Evolutionary conservation across 2,888 invertebrate genomes (phyloP).

Genomic region (Pandemis cinnamomeana): DNA sequence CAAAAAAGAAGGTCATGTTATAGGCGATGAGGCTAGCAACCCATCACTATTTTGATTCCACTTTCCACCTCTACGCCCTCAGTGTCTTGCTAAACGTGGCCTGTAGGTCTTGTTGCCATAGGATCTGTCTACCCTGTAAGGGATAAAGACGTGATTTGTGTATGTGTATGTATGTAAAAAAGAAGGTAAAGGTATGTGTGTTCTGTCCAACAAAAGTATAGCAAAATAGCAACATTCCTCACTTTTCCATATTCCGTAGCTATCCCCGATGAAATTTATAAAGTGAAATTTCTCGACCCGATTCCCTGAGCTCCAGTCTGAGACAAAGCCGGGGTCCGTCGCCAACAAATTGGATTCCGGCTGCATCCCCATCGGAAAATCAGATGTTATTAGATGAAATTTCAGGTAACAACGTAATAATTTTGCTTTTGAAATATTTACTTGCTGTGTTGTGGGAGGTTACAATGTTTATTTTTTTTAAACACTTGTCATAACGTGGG

Average conservation of each 20-base stretch:
- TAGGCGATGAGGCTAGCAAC: too few species aligned
- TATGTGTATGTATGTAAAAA: too few species aligned
- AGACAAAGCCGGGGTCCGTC: slow-evolving; percentile 56
- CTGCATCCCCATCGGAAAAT: slow-evolving; percentile 58
- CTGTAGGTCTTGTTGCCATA: too few species aligned
- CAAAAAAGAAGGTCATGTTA: too few species aligned
- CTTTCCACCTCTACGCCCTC: too few species aligned
- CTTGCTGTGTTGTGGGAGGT: neutral
- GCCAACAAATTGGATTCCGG: slow-evolving; percentile 68
- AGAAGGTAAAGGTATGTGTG: too few species aligned
- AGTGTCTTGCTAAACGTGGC: too few species aligned
- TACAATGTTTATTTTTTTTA: too few species aligned
- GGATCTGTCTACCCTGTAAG: too few species aligned
- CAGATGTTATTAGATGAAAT: slow-evolving; percentile 54
- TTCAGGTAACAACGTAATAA: slow-evolving; percentile 31
- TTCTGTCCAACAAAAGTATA: neutral
- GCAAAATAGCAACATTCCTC: neutral
- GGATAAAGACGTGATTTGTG: too few species aligned
- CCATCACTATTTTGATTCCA: too few species aligned
- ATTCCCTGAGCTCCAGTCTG: slow-evolving; percentile 30
- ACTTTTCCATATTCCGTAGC: neutral
- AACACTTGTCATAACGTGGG: too few species aligned
- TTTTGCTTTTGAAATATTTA: slow-evolving; percentile 6
- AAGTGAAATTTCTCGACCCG: slow-evolving; percentile 63
- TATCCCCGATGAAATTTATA: slow-evolving; percentile 64